Conservation (phyloP, 2,113 vertebrate species). For the Chionodraco myersi region DNA sequence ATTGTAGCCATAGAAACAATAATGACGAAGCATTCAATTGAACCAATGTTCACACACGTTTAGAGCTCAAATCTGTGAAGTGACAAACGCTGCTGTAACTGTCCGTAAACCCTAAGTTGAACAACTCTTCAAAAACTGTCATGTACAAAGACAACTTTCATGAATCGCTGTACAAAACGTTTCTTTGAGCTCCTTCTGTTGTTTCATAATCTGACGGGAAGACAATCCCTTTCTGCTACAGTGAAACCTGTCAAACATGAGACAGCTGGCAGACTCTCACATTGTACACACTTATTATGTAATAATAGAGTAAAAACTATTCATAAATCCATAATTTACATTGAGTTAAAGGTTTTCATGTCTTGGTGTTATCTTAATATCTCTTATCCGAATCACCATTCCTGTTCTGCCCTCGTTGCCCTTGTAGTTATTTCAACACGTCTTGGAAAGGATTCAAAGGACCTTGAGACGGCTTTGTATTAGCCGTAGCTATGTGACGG, state of each 20-base stretch:
- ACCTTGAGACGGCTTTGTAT: not conserved
- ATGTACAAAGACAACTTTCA: not conserved
- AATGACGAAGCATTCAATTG: not conserved
- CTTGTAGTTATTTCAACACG: not conserved
- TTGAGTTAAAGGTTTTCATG: not conserved
- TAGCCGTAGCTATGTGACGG: not conserved
- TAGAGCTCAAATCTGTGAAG: not conserved
- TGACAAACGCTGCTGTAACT: not conserved
- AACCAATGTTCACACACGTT: not conserved
- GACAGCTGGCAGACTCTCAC: not conserved
- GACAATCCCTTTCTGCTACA: not conserved
- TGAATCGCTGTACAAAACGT: not conserved
- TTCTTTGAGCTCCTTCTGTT: constrained; percentile 1
- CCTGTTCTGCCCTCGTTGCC: not conserved
- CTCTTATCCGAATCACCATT: not conserved
- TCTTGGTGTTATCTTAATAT: not conserved
- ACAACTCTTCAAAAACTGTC: not conserved
- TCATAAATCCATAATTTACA: not conserved
- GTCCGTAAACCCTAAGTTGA: constrained; percentile 4
- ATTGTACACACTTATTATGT: not conserved
- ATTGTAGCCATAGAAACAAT: not conserved
- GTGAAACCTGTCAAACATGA: not conserved
- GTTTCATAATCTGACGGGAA: not conserved
- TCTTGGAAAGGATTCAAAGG: not conserved
- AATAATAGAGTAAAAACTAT: not conserved